These are phyloP conservation scores for Solea solea DNA, from an alignment of 2,113 vertebrate genomes.

Conservation along the genomic window DNA sequence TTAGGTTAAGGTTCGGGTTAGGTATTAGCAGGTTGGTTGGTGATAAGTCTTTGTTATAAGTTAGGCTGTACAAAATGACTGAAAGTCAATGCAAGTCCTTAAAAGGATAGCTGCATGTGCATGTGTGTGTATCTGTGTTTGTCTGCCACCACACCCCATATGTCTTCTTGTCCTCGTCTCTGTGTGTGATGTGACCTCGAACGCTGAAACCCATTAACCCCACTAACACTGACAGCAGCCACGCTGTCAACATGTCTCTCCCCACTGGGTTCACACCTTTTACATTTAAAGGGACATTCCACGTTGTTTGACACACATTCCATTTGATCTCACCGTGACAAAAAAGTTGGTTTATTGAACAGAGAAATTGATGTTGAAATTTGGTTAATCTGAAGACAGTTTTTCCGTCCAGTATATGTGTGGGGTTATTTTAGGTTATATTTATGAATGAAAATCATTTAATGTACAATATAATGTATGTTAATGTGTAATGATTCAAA, in stretches of 20 bases:
- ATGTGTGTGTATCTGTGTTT: slow-evolving; percentile 9
- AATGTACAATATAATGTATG: too few relatives aligned
- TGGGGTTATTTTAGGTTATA: too few relatives aligned
- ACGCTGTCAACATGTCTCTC: slow-evolving; percentile 32
- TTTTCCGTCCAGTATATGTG: too few relatives aligned
- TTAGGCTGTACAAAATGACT: not conserved
- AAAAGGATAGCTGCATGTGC: not conserved
- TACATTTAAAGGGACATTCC: slow-evolving; percentile 12
- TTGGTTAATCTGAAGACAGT: not conserved
- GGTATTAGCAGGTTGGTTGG: too few relatives aligned
- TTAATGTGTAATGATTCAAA: too few relatives aligned
- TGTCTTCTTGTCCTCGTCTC: slow-evolving; percentile 20
- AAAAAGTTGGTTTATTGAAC: too few relatives aligned
- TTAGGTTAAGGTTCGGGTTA: too few relatives aligned
- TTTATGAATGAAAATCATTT: too few relatives aligned
- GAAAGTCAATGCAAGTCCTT: too few relatives aligned
- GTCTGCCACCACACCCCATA: slow-evolving; percentile 17
- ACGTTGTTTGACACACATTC: not conserved
- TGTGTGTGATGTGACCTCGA: slow-evolving; percentile 46
- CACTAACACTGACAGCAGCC: slow-evolving; percentile 46
- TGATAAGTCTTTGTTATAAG: not conserved
- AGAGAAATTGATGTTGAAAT: not conserved
- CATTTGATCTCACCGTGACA: not conserved
- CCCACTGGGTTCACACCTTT: slow-evolving; percentile 19
- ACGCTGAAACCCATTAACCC: slow-evolving; percentile 58